A percentile compares a stretch with the other conserved stretches of the same genome.
Evolutionary conservation across 2,797 vertebrate genomes (phyloP).

Genomic region (Harpagifer antarcticus): DNA sequence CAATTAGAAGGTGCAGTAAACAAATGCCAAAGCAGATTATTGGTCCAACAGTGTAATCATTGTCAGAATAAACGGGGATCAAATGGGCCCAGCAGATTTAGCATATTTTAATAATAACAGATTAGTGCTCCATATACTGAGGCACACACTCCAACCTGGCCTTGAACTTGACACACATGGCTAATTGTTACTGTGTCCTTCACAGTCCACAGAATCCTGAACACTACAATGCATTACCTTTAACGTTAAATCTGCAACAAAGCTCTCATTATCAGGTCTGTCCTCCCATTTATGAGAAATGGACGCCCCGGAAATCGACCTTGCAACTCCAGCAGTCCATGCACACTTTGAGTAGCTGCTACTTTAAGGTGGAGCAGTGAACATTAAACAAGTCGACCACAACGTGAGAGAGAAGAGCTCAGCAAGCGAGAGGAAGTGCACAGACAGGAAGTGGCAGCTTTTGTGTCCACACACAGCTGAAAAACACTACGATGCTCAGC

Average conservation of each 20-base stretch:
- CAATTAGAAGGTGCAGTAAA: background rate
- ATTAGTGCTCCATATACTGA: background rate
- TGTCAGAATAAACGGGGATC: background rate
- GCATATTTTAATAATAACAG: too few species aligned
- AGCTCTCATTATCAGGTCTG: conserved; percentile 8
- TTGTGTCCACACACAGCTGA: conserved; percentile 54
- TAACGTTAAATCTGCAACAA: conserved; percentile 19
- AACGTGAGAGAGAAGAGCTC: conserved; percentile 34
- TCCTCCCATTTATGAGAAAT: background rate
- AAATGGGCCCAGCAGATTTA: background rate
- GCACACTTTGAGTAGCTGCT: background rate
- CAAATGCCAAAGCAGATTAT: background rate
- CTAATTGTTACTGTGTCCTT: background rate
- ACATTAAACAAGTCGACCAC: conserved; percentile 44
- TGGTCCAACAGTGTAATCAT: background rate
- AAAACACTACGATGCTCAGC: conserved; percentile 10
- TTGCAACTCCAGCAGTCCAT: background rate
- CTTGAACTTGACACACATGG: background rate
- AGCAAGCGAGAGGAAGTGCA: conserved; percentile 75
- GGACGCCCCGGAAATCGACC: background rate
- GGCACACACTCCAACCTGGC: background rate
- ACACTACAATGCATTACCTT: conserved; percentile 5
- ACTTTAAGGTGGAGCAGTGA: conserved; percentile 33
- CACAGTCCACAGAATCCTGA: conserved; percentile 4
- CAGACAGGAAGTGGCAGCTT: conserved; percentile 78